Evolutionary conservation across 2,888 invertebrate species (phyloP).

Genomic region (Eupithecia pulchellata): DNA sequence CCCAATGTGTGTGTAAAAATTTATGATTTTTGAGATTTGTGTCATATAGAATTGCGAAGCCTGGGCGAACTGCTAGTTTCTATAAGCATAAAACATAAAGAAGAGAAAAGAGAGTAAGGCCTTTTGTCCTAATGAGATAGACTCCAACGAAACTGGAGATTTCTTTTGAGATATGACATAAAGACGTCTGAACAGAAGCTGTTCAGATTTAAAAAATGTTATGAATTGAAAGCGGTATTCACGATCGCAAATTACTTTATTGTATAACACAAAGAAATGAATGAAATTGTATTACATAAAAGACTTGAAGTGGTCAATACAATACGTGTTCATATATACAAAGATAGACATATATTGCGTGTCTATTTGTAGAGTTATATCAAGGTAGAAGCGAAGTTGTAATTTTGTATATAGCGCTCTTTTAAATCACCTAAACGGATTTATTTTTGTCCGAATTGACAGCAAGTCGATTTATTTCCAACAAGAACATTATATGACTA

Average conservation of each 20-base stretch:
- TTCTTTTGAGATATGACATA: not conserved
- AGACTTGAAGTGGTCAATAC: conserved; percentile 19
- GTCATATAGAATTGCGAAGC: too few species aligned
- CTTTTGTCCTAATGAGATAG: not conserved
- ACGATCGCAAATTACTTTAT: conserved; percentile 65
- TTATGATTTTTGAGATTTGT: too few species aligned
- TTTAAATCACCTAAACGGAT: too few species aligned
- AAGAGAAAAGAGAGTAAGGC: not conserved
- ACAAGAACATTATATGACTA: not conserved
- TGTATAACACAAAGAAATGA: conserved; percentile 64
- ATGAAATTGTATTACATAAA: conserved; percentile 35
- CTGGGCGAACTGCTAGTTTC: too few species aligned
- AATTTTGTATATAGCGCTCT: not conserved
- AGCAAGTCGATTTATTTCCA: not conserved
- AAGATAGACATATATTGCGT: conserved; percentile 24
- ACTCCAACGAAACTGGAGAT: not conserved
- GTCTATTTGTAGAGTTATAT: conserved; percentile 16
- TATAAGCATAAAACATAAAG: not conserved
- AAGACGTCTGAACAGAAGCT: not conserved
- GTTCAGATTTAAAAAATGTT: not conserved
- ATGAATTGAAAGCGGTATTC: conserved; percentile 53
- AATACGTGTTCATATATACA: conserved; percentile 14
- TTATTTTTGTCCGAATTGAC: too few species aligned
- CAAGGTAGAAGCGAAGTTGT: conserved; percentile 10
- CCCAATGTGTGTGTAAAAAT: too few species aligned